Evolutionary conservation across 2,888 invertebrate genomes (phyloP), one percentile per base, ranked within the genome.

Genomic region (Taenaris catops): DNA sequence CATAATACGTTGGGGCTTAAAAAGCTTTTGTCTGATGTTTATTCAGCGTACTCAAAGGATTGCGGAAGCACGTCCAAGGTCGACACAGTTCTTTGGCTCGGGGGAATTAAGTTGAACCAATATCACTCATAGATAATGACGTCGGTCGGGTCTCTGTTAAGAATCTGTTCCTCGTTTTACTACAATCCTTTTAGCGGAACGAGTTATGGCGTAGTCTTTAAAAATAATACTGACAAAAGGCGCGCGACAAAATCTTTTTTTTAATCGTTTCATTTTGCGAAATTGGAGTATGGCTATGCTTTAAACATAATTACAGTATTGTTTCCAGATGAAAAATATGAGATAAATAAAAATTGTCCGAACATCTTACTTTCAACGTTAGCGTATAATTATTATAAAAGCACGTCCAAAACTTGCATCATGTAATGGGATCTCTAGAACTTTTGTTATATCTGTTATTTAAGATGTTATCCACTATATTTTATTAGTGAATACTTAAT

Each of bases 61-160:
- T 57, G 56, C 71, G 75, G 79, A 76, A 78, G 67, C 63, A 49
- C 44, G 45, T 46, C 49, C 74, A 80, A 80, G 79, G 78, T 74
- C 73, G 49, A 31, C 42, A 31, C 39, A 25, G 31, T 26, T 49
- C 51, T 55, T 47, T 47, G 42, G 48, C 54, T 57, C 55, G 54
- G 51, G 56, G 57, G 53, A 61, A 56, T 58, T 41, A 38, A 41
- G 44, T 35, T 35, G 39, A 24, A 9, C 34, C 44, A 34, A 44
- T 48, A 47, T 36, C 31, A 45, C 28, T 43, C 35, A 38, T 44
- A 50, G 49, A 47, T 53, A 53, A 55, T 48, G 49, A 51, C 53
- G 57, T 53, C 49, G 46, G 48, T 37, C n/a, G n/a, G n/a, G n/a
- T 41, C 49, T 58, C 53, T 24, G 58, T 54, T 59, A 62, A 58